Evolutionary conservation across 2,113 vertebrate species (phyloP).

Genomic region (Cebus imitator): DNA sequence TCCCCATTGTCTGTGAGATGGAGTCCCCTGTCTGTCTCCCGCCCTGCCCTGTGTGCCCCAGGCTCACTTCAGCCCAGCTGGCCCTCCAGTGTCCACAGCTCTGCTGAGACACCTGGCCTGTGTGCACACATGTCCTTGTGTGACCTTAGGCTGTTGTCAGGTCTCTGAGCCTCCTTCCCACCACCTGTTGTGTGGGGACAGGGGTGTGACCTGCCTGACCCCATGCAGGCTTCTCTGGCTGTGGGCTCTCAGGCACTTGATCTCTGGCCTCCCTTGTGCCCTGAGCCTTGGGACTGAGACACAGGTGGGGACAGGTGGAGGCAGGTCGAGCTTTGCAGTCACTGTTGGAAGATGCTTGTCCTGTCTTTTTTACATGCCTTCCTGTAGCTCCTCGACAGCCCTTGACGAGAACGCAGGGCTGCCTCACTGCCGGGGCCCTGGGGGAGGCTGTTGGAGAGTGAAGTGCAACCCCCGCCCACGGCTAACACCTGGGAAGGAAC

Average conservation of each 20-base stretch:
- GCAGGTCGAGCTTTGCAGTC: not conserved
- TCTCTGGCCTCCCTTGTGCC: not conserved
- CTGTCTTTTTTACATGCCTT: not conserved
- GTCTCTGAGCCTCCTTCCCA: not conserved
- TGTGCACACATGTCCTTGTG: not conserved
- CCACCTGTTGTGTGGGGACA: not conserved
- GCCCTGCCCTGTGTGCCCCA: accelerated
- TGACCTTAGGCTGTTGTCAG: not conserved
- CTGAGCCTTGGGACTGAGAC: not conserved
- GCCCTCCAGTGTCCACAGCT: not conserved
- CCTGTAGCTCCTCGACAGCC: not conserved
- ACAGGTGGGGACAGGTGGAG: not conserved
- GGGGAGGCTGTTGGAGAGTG: not conserved
- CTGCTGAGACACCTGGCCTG: not conserved
- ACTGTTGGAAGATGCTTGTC: not conserved
- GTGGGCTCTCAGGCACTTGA: too few relatives aligned
- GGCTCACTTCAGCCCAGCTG: not conserved
- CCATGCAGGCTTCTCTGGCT: not conserved
- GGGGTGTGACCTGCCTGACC: not conserved
- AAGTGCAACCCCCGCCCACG: not conserved
- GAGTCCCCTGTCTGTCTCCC: not conserved
- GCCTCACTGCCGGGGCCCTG: not conserved
- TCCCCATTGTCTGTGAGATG: not conserved
- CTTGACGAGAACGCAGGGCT: not conserved
- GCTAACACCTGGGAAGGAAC: not conserved